Evolutionary conservation across 2,888 invertebrate species (phyloP).

Genomic region (Tromatobia lineatoria): DNA sequence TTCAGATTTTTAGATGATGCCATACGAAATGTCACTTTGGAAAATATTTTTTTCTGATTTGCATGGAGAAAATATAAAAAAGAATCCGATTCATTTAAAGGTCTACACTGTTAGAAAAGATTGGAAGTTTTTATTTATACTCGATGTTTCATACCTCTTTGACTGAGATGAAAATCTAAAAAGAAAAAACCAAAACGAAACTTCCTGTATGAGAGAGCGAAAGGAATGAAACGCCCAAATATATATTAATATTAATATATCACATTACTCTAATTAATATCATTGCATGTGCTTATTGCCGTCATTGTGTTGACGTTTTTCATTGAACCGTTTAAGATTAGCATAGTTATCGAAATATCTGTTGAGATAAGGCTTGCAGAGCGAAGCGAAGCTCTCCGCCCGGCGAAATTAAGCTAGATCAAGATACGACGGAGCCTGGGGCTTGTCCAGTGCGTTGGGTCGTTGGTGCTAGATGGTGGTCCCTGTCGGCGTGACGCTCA

Average conservation of each 20-base stretch:
- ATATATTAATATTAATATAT: neutral
- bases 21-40: too few relatives aligned
- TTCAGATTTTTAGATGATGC: too few relatives aligned
- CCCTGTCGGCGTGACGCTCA: constrained; percentile 34
- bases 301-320: constrained; percentile 14
- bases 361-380: neutral
- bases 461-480: constrained; percentile 27
- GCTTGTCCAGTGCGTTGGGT: neutral
- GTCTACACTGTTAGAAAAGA: too few relatives aligned
- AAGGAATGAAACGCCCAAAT: too few relatives aligned
- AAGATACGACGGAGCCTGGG: constrained; percentile 26
- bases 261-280: neutral
- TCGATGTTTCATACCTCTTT: neutral
- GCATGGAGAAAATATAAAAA: too few relatives aligned
- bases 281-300: neutral
- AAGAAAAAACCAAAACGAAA: too few relatives aligned
- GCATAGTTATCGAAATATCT: constrained; percentile 31
- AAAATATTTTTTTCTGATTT: too few relatives aligned
- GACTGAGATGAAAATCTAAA: too few relatives aligned
- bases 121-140: too few relatives aligned
- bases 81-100: too few relatives aligned
- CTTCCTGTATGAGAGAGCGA: too few relatives aligned
- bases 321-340: constrained; percentile 25
- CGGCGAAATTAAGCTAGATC: constrained; percentile 45
- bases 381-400: neutral